Evolutionary conservation across 2,113 vertebrate genomes (phyloP).

Genomic region (Tricholaema leucomelas): DNA sequence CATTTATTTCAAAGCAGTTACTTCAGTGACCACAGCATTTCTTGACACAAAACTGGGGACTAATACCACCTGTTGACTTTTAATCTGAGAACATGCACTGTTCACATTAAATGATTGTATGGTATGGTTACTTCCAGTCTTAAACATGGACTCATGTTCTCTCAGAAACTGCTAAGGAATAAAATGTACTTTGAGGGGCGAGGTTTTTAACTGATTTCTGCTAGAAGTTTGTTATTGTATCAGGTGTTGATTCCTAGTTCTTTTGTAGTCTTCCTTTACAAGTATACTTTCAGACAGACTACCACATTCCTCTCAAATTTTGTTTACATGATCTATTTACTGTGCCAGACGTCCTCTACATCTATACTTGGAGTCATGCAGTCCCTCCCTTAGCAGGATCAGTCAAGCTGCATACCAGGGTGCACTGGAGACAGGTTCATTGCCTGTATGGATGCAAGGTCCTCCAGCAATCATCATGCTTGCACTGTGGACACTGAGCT

Average conservation of each 20-base stretch:
- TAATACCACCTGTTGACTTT: not conserved
- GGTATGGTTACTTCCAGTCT: not conserved
- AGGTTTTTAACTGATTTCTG: not conserved
- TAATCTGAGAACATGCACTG: not conserved
- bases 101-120: not conserved
- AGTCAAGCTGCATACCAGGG: too few relatives aligned
- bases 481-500: fast-evolving
- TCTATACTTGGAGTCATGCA: not conserved
- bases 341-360: not conserved
- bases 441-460: not conserved
- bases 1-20: not conserved
- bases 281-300: not conserved
- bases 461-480: not conserved
- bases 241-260: not conserved
- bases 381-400: not conserved
- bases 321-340: not conserved
- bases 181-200: not conserved
- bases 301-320: not conserved
- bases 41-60: not conserved
- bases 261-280: not conserved
- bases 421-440: not conserved
- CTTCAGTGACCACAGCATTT: not conserved
- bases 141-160: not conserved
- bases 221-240: not conserved
- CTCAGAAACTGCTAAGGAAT: not conserved